phyloP scores from a whole-genome alignment of 2,797 vertebrate genomes.

The Babyrousa celebensis region DNA sequence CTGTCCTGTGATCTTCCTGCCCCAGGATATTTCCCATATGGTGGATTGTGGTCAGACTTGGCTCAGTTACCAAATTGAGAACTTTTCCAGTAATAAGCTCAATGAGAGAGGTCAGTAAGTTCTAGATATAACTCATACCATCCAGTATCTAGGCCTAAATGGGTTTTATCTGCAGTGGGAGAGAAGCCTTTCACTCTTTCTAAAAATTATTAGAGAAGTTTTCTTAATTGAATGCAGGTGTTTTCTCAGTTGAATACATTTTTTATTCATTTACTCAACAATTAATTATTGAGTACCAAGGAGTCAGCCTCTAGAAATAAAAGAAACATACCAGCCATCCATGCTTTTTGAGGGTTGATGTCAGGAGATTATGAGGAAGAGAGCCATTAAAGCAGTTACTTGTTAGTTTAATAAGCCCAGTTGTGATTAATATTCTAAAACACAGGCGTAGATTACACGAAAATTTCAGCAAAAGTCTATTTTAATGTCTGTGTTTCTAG shows the following conservation, averaged over 20 bases:
- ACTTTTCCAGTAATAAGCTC: background rate
- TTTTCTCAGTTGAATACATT: background rate
- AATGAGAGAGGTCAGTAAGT: background rate
- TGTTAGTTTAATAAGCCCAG: background rate
- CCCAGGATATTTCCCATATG: background rate
- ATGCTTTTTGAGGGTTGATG: background rate
- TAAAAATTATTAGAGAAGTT: background rate
- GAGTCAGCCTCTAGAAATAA: background rate
- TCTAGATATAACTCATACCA: background rate
- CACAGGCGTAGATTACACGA: fast-evolving
- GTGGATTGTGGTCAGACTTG: background rate
- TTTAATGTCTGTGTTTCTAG: background rate
- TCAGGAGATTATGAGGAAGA: background rate
- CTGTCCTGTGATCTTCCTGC: background rate
- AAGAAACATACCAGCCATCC: background rate
- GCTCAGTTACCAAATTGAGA: background rate
- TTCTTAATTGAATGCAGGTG: background rate
- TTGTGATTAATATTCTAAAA: background rate
- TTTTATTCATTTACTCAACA: background rate
- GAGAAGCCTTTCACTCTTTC: background rate
- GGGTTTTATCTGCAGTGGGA: background rate
- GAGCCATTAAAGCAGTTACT: background rate
- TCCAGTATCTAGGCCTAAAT: background rate
- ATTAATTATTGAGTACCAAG: background rate
- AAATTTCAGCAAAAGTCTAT: background rate